Evolutionary conservation across 2,797 vertebrate species (phyloP).

Genomic region (Halcyon leucocephala): DNA sequence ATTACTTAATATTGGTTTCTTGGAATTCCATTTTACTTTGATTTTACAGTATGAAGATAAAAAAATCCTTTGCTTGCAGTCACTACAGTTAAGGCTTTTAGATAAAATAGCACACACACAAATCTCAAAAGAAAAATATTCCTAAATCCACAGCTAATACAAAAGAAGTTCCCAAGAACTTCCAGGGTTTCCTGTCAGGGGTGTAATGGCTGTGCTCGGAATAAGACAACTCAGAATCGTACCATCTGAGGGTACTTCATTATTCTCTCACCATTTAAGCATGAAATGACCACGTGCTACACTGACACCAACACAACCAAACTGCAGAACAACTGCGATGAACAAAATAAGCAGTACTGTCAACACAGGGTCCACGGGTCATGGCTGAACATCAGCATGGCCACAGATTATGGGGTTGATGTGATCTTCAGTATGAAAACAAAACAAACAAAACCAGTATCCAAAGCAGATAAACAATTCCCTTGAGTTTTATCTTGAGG

Average conservation of each 20-base stretch:
- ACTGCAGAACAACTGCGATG: fast-evolving
- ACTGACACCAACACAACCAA: neutral
- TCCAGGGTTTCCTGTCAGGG: neutral
- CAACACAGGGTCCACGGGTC: neutral
- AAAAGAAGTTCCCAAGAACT: neutral
- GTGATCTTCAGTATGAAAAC: neutral
- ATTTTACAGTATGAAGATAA: neutral
- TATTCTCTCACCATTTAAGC: neutral
- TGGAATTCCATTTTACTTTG: neutral
- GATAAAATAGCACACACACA: neutral
- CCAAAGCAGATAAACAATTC: neutral
- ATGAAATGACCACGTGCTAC: fast-evolving
- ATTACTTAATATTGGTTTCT: neutral
- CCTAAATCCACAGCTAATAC: neutral
- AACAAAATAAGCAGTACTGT: neutral
- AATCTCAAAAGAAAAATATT: neutral
- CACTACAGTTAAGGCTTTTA: neutral
- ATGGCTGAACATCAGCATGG: neutral
- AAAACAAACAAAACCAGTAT: neutral
- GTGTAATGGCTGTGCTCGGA: neutral
- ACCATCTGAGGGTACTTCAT: neutral
- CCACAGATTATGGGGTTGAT: neutral
- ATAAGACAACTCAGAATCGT: neutral
- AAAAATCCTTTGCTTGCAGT: neutral
- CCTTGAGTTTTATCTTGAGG: neutral